Evolutionary conservation across 2,797 vertebrate species (phyloP), one percentile per base, ranked within the genome.

Genomic region (Eulemur rubriventer): DNA sequence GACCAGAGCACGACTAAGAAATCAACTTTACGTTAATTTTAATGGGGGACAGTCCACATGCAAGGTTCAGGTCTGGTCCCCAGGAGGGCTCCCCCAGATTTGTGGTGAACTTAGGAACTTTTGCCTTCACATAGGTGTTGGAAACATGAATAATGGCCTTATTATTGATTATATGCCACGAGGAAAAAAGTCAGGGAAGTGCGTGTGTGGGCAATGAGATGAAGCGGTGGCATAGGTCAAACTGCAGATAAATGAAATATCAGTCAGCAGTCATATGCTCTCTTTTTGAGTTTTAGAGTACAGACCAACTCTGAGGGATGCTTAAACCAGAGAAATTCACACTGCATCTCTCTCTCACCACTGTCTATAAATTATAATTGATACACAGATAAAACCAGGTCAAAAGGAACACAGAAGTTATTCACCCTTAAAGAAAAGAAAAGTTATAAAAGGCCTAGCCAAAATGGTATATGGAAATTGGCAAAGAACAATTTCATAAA

Each of bases 21-120:
- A 93, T 94, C 48, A 94, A 84, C 76, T 97, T 97, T 95, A 79
- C 55, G 86, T 89, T 94, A 89, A 96, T 95, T 98, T 97, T 95
- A 97, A 81, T 46, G 75, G 46, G 76, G 30, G 48, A 43, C 6
- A 59, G 22, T 80, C 82, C 94, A 80, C 89, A 89, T 63, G 14
- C 14, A 94, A 82, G 3, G n/a, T 87, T 91, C 72, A 81, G 28
- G 10, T 84, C 26, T 93, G 18, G n/a, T 85, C 63, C 83, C 65
- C 33, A 84, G 26, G 65, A 84, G 13, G 57, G 2, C 46, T 94
- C n/a, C 22, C 50, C 24, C 11, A 91, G 76, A 89, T 93, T 92
- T 79, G 78, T 52, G 55, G 65, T 82, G 76, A 97, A 95, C 83
- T 91, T 91, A n/a, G 65, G 35, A 95, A 95, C 72, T 94, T 95